Conservation (phyloP, 2,113 vertebrate genomes). For the Pica pica region DNA sequence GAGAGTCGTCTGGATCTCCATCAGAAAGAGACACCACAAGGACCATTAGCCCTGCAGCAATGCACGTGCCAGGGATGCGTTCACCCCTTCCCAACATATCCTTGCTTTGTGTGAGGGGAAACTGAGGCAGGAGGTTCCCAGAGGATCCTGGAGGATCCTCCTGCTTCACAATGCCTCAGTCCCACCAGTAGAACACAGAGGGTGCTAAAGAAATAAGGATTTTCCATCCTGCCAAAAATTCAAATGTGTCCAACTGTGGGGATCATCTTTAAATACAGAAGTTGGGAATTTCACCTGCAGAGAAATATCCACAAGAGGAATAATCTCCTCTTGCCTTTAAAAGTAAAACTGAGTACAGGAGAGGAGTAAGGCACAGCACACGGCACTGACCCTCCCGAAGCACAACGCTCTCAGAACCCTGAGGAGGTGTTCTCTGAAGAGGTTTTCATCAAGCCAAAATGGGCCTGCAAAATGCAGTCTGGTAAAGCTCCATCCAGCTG, state of each 20-base stretch:
- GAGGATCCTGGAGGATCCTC: background rate
- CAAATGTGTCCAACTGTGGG: accelerated
- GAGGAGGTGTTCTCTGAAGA: background rate
- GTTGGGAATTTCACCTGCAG: background rate
- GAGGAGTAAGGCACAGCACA: background rate
- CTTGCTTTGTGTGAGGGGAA: background rate
- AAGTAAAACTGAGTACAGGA: accelerated
- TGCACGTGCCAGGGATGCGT: accelerated
- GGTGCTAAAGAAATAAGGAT: background rate
- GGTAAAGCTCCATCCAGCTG: background rate
- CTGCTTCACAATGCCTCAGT: accelerated
- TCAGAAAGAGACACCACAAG: background rate
- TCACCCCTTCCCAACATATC: accelerated
- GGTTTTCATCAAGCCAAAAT: background rate
- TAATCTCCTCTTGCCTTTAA: background rate
- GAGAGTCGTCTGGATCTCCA: background rate
- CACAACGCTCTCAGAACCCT: background rate
- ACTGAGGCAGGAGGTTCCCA: background rate
- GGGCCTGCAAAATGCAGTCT: background rate
- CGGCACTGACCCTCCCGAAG: background rate
- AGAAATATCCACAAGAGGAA: background rate
- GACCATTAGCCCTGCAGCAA: too few relatives aligned
- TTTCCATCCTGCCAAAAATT: background rate
- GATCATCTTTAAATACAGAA: background rate
- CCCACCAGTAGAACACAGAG: background rate